Evolutionary conservation across 2,113 vertebrate species (phyloP).

Genomic region (Glaucidium brasilianum): DNA sequence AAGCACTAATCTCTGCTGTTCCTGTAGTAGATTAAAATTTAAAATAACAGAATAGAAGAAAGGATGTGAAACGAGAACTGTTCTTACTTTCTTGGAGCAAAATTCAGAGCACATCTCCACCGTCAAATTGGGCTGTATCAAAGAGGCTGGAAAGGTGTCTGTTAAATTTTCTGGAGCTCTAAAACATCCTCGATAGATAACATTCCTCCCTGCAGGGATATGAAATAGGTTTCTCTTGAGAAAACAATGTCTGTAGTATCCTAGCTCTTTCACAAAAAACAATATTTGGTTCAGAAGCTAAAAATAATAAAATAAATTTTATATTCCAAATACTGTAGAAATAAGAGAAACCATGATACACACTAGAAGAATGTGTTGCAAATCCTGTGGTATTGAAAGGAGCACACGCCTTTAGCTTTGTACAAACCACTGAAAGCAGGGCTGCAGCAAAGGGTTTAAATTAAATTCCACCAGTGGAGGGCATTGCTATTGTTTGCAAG

Average conservation of each 20-base stretch:
- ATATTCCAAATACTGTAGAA: not conserved
- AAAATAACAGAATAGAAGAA: slow-evolving; percentile 9
- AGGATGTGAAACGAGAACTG: not conserved
- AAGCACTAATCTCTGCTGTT: slow-evolving; percentile 5
- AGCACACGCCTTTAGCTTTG: not conserved
- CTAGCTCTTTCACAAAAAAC: not conserved
- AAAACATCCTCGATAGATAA: slow-evolving; percentile 90
- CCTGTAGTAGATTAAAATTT: not conserved
- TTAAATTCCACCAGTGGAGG: slow-evolving; percentile 1
- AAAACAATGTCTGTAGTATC: not conserved
- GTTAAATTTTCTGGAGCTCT: slow-evolving; percentile 78
- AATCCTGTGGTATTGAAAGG: not conserved
- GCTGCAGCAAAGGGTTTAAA: not conserved
- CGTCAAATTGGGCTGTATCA: slow-evolving; percentile 82
- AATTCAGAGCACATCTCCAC: slow-evolving; percentile 88
- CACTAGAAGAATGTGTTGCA: not conserved
- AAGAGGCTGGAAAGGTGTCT: slow-evolving; percentile 77
- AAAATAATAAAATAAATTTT: not conserved
- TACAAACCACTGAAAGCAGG: not conserved
- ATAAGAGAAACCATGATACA: not conserved
- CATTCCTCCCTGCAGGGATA: slow-evolving; percentile 81
- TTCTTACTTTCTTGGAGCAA: slow-evolving; percentile 92
- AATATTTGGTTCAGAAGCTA: not conserved
- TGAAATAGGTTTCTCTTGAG: slow-evolving; percentile 54
- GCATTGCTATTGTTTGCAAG: slow-evolving; percentile 25